These are phyloP conservation scores for Enteromius anoplus DNA, from an alignment of 2,797 vertebrate species.

Conservation along the genomic window DNA sequence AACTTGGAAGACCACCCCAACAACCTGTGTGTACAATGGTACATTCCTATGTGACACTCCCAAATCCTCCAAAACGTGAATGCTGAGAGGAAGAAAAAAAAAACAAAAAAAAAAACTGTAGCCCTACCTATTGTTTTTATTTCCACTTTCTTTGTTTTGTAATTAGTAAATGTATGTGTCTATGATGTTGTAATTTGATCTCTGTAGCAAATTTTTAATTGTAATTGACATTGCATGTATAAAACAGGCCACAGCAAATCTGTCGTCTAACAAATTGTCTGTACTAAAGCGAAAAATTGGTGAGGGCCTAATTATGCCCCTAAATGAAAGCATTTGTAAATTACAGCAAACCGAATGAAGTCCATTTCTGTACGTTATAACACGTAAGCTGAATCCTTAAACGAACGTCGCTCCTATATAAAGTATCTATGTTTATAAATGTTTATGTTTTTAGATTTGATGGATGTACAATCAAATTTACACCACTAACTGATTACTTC, in stretches of 20 bases:
- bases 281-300: conserved; percentile 48
- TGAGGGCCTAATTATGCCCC: conserved; percentile 31
- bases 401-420: conserved; percentile 37
- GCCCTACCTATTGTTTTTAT: conserved; percentile 55
- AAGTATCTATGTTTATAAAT: conserved; percentile 52
- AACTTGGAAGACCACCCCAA: conserved; percentile 34
- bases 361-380: conserved; percentile 29
- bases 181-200: conserved; percentile 53
- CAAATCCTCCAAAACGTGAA: conserved; percentile 52
- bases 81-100: conserved; percentile 25
- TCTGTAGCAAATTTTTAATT: conserved; percentile 51
- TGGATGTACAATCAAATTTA: conserved; percentile 57
- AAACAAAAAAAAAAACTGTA: conserved; percentile 43
- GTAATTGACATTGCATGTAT: conserved; percentile 53
- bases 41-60: conserved; percentile 57
- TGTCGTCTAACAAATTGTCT: conserved; percentile 43
- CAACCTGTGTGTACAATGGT: conserved; percentile 39
- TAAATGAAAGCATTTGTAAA: conserved; percentile 26
- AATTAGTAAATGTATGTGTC: conserved; percentile 52
- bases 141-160: conserved; percentile 47
- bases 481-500: conserved; percentile 53
- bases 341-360: conserved; percentile 16
- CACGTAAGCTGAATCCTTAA: conserved; percentile 32
- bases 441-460: conserved; percentile 58
- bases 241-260: conserved; percentile 30